Conservation (phyloP, 2,888 invertebrate genomes). For the Cistogaster globosa region DNA sequence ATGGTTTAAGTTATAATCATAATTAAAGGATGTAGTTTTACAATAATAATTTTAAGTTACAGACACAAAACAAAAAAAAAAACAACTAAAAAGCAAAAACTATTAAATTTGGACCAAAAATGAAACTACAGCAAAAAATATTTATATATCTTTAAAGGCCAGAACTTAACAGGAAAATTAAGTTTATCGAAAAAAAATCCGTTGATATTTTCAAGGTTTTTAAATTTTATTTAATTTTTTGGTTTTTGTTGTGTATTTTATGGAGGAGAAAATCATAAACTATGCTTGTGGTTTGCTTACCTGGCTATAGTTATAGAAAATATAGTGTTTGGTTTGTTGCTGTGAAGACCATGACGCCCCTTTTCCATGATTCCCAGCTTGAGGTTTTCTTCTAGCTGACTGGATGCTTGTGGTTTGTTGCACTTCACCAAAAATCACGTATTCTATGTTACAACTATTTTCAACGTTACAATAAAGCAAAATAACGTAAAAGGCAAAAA, state of each 20-base stretch:
- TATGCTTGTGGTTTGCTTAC: constrained; percentile 56
- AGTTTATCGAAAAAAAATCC: constrained; percentile 33
- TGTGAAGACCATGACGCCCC: constrained; percentile 66
- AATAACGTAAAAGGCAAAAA: constrained; percentile 37
- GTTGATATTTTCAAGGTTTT: constrained; percentile 21
- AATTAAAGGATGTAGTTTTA: constrained; percentile 47
- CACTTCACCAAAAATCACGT: constrained; percentile 78
- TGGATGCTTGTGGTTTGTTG: constrained; percentile 60
- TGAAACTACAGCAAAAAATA: constrained; percentile 16
- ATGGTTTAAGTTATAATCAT: constrained; percentile 63
- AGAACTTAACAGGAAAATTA: constrained; percentile 51
- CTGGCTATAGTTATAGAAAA: constrained; percentile 49
- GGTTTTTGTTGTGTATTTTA: constrained; percentile 20
- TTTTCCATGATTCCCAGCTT: constrained; percentile 69
- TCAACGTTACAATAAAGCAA: constrained; percentile 73
- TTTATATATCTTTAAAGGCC: constrained; percentile 49
- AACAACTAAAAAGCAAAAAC: background rate
- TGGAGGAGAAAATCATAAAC: constrained; percentile 65
- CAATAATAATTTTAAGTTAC: constrained; percentile 42
- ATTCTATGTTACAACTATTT: constrained; percentile 83
- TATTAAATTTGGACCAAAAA: constrained; percentile 63
- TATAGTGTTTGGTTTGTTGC: constrained; percentile 31
- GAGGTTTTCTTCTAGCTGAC: constrained; percentile 53
- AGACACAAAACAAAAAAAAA: constrained; percentile 24
- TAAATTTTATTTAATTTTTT: constrained; percentile 1